Conservation (phyloP, 2,113 vertebrate genomes). For the Halcyon malimbica region DNA sequence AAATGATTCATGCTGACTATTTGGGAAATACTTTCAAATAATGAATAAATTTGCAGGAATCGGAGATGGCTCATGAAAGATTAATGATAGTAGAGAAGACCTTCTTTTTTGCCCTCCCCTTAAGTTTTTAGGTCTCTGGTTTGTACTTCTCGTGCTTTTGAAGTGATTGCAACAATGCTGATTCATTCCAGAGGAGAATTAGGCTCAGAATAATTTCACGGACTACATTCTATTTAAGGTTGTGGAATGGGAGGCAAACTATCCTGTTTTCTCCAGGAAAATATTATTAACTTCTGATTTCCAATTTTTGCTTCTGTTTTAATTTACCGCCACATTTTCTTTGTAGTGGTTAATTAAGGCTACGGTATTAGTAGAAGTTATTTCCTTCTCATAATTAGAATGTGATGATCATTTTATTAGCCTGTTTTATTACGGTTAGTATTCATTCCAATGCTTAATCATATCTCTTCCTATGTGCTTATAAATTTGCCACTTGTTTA, state of each 20-base stretch:
- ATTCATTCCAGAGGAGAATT: neutral
- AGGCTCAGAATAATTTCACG: neutral
- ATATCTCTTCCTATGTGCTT: neutral
- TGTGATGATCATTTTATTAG: neutral
- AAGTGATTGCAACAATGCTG: neutral
- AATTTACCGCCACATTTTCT: neutral
- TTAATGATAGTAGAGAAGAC: neutral
- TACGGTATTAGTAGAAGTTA: neutral
- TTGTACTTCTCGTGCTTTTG: neutral
- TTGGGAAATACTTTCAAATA: slow-evolving; percentile 43
- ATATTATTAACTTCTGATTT: neutral
- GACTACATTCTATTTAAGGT: neutral
- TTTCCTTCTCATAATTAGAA: slow-evolving; percentile 27
- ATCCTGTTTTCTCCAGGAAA: neutral
- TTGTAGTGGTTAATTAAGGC: neutral
- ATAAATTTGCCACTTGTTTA: neutral
- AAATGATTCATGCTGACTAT: slow-evolving; percentile 20
- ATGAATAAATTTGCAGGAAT: slow-evolving; percentile 28
- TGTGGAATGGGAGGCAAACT: neutral
- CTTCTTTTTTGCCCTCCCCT: too few species aligned
- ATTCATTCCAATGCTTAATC: neutral
- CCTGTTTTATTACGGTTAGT: neutral
- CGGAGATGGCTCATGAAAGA: neutral
- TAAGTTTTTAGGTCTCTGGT: neutral
- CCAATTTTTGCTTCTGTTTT: neutral